Evolutionary conservation across 2,113 vertebrate species (phyloP).

Genomic region (Petaurus breviceps): DNA sequence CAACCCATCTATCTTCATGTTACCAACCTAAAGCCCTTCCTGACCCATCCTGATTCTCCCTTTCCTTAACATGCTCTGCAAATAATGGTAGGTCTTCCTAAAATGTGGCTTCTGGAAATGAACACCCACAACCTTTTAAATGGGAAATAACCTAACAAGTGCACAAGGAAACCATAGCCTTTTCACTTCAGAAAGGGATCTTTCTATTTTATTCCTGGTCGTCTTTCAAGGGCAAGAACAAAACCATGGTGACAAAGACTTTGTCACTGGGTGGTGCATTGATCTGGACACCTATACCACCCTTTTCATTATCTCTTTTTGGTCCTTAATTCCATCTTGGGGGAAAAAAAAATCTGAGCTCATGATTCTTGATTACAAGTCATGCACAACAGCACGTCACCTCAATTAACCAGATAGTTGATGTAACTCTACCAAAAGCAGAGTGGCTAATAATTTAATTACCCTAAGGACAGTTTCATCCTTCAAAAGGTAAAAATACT

Average conservation of each 20-base stretch:
- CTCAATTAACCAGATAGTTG: neutral
- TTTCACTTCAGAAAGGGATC: neutral
- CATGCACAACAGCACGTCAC: neutral
- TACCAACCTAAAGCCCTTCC: neutral
- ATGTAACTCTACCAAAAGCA: neutral
- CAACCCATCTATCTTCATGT: neutral
- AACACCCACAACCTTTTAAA: neutral
- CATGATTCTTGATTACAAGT: neutral
- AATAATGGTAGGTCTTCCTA: neutral
- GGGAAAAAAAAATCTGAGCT: neutral
- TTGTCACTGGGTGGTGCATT: neutral
- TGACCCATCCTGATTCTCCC: neutral
- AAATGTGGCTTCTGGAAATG: neutral
- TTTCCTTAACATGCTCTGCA: neutral
- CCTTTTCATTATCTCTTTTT: neutral
- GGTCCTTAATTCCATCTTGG: neutral
- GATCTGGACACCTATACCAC: neutral
- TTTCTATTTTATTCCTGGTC: neutral
- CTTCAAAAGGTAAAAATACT: neutral
- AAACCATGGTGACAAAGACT: neutral
- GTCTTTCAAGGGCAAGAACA: neutral
- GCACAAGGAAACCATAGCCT: neutral
- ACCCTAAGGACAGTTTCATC: neutral
- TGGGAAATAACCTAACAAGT: neutral
- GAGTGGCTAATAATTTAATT: neutral